Evolutionary conservation across 2,797 vertebrate genomes (phyloP), one percentile per base, ranked within the genome.

Genomic region (Cyprinodon diabolis): DNA sequence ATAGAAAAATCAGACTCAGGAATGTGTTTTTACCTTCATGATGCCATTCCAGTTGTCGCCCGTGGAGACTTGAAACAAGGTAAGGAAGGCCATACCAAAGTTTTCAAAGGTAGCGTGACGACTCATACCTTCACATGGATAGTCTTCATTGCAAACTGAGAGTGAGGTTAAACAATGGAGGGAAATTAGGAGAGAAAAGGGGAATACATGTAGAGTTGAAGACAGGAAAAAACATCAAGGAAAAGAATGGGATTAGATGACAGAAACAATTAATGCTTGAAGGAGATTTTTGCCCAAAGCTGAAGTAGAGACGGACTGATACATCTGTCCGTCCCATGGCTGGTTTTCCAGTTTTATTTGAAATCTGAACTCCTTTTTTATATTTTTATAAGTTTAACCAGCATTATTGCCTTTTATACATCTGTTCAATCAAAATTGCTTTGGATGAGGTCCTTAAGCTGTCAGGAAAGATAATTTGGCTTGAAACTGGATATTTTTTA

Each of bases 41-140:
- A 99, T 99, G 81, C 98, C 98, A 1, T 99, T 99, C 98, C 98
- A 99, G 92, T 99, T 99, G 93, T 99, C 98, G 0, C 98, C 98
- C 0, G 98, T 99, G 84, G 98, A 98, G 89, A 99, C 98, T 91
- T 98, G 97, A 93, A 99, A 99, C 75, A 99, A 96, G 0, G 98
- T 99, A 89, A 99, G 96, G 92, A 99, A 99, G 68, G 98, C 98
- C 98, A 99, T 99, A 90, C 98, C 98, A 2, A 99, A 99, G 91
- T 99, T 99, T 84, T 98, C 97, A 55, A 99, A 99, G 77, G 98
- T 98, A 85, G 98, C 98, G 0, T 99, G 98, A 77, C 98, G 97
- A 90, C 98, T 99, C 97, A 99, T 98, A 66, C 98, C 98, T 87
- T 99, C 98, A 17, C 98, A 99, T 0, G 97, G 98, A 80, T 98